Evolutionary conservation across 1,140 invertebrate genomes (phyloP).

Genomic region (Ceratina japonica): DNA sequence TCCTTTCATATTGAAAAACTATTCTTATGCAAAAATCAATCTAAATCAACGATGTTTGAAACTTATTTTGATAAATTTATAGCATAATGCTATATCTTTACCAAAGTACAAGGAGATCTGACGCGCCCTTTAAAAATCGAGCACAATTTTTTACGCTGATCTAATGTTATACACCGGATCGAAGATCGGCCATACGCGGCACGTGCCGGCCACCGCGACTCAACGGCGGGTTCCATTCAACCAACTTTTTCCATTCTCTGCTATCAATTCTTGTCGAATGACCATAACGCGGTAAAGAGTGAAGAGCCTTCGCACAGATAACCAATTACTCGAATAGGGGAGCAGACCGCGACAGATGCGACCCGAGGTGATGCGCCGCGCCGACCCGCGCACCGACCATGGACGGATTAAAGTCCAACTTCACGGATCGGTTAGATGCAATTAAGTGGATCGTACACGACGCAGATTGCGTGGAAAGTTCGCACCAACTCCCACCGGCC

Average conservation of each 20-base stretch:
- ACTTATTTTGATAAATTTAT: too few relatives aligned
- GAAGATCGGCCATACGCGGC: not conserved
- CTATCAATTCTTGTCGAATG: constrained; percentile 69
- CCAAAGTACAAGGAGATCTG: too few relatives aligned
- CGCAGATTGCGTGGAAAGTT: constrained; percentile 54
- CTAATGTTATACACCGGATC: not conserved
- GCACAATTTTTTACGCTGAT: too few relatives aligned
- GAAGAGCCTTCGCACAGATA: constrained; percentile 79
- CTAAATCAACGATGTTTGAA: too few relatives aligned
- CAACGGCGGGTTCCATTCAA: not conserved
- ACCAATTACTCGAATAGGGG: constrained; percentile 74
- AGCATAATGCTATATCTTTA: too few relatives aligned
- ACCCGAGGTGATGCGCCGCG: constrained; percentile 70
- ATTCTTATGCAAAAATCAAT: too few relatives aligned
- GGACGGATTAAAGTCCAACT: constrained; percentile 72
- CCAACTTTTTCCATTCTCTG: constrained; percentile 47
- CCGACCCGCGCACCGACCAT: constrained; percentile 60
- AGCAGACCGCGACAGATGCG: constrained; percentile 75
- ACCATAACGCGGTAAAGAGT: constrained; percentile 74
- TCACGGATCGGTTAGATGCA: constrained; percentile 64
- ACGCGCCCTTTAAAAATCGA: too few relatives aligned
- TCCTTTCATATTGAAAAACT: too few relatives aligned
- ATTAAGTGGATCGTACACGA: constrained; percentile 59
- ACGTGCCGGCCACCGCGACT: not conserved
- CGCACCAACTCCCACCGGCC: constrained; percentile 38